Conservation (phyloP, 64 coral and sea anemone species). For the Anthopleura sola region DNA sequence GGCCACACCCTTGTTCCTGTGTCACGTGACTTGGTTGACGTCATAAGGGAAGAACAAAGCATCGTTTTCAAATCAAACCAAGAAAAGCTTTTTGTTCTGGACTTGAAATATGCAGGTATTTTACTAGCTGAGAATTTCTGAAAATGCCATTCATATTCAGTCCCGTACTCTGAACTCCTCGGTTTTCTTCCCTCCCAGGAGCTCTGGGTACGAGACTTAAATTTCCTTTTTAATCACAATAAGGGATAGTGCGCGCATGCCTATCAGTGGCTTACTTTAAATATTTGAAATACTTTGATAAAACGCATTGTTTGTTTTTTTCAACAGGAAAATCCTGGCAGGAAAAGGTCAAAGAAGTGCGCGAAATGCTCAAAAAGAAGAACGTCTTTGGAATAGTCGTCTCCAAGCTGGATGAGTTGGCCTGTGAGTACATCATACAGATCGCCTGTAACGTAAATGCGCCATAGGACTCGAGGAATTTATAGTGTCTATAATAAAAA, state of each 20-base stretch:
- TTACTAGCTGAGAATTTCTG: not conserved
- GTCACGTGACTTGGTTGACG: conserved; percentile 54
- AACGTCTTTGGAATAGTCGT: conserved; percentile 53
- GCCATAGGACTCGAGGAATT: no score
- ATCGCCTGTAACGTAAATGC: no score
- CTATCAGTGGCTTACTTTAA: no score
- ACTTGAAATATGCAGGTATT: conserved; percentile 65
- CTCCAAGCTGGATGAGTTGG: conserved; percentile 74
- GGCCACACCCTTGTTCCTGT: conserved; percentile 43
- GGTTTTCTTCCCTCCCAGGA: no score
- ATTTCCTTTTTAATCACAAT: no score
- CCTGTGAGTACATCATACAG: conserved; percentile 48
- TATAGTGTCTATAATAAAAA: no score
- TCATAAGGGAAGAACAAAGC: conserved; percentile 41
- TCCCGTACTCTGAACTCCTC: no score
- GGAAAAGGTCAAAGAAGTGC: conserved; percentile 62
- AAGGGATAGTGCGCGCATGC: no score
- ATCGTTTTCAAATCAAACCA: conserved; percentile 11
- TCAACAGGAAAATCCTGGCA: conserved; percentile 72
- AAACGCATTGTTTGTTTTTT: no score
- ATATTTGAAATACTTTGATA: no score
- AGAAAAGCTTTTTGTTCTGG: conserved; percentile 54
- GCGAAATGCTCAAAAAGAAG: conserved; percentile 31
- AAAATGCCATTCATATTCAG: no score
- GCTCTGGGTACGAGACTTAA: no score